Evolutionary conservation across 2,888 invertebrate genomes (phyloP), one percentile per base, ranked within the genome.

Genomic region (Parnassius orleans): DNA sequence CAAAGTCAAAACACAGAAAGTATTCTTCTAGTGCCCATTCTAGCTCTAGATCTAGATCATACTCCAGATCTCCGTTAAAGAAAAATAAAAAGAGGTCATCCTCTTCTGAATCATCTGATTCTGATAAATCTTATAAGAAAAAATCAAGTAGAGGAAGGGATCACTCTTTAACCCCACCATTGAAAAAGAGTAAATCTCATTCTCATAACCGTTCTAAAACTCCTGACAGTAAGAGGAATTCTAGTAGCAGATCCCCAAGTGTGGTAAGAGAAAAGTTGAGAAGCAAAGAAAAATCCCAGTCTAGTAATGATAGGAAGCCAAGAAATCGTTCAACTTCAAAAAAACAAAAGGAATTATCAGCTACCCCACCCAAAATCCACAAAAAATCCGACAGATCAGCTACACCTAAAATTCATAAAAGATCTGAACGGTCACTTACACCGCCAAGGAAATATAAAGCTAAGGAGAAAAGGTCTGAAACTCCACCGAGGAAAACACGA

Each of bases 11-110:
- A 65, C 76, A 75, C 44, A 75, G 74, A 33, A 84, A 83, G 61
- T 89, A 89, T 73, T 83, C 84, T 41, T 87, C 88, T 9, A 87
- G 90, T 74, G 86, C 83, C 50, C 74, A 79, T 33, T 84, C 87
- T 0, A 83, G 81, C 57, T 85, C 84, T 19, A 75, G 83, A 33
- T 86, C 87, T 19, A 76, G 77, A 53, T 87, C 87, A 24, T 83
- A 81, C 69, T 80, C 84, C 14, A 75, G 75, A 53, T 77, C 81
- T 42, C 70, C 80, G 10, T 53, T 61, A 9, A 80, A 76, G 57
- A 79, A 74, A 69, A 73, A 74, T 10, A 82, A 77, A 62, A 77
- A 79, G 53, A 78, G 76, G 61, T 78, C 81, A 9, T 65, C 68
- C 5, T 86, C 89, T 19, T 78, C 84, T 1, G 75, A 72, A 41